phyloP scores from a whole-genome alignment of 2,888 invertebrate genomes.

The Tanytarsus gracilentus region DNA sequence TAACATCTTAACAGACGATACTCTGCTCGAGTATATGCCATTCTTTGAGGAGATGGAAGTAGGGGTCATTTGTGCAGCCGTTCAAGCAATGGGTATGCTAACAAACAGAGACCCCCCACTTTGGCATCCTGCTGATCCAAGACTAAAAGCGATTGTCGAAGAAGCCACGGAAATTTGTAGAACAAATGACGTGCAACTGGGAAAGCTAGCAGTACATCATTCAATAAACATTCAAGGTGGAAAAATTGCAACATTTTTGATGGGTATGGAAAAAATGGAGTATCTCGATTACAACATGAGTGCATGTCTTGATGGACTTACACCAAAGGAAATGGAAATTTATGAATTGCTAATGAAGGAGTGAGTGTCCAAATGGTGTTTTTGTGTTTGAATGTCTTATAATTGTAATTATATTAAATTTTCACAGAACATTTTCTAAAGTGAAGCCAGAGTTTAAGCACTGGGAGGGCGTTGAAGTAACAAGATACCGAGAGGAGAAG shows the following conservation, averaged over 20 bases:
- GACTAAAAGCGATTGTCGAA: constrained; percentile 40
- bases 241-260: constrained; percentile 26
- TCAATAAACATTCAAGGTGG: constrained; percentile 37
- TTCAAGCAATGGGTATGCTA: constrained; percentile 51
- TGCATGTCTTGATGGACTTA: constrained; percentile 54
- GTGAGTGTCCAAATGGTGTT: constrained; percentile 43
- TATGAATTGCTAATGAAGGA: constrained; percentile 53
- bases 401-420: no score
- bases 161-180: constrained; percentile 41
- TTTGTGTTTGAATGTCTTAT: no score
- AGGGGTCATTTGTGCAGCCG: constrained; percentile 52
- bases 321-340: constrained; percentile 53
- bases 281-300: constrained; percentile 53
- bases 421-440: no score
- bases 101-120: constrained; percentile 45
- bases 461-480: constrained; percentile 26
- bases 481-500: constrained; percentile 7
- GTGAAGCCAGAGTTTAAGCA: not conserved
- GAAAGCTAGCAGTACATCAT: constrained; percentile 41
- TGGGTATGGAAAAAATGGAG: constrained; percentile 29
- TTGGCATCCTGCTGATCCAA: constrained; percentile 48
- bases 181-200: constrained; percentile 39
- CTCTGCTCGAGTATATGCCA: constrained; percentile 47
- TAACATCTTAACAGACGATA: constrained; percentile 50
- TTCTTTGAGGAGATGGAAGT: constrained; percentile 49